Base-by-base conservation (phyloP, 2,888 invertebrate genomes). In the Philereme vetulata region DNA sequence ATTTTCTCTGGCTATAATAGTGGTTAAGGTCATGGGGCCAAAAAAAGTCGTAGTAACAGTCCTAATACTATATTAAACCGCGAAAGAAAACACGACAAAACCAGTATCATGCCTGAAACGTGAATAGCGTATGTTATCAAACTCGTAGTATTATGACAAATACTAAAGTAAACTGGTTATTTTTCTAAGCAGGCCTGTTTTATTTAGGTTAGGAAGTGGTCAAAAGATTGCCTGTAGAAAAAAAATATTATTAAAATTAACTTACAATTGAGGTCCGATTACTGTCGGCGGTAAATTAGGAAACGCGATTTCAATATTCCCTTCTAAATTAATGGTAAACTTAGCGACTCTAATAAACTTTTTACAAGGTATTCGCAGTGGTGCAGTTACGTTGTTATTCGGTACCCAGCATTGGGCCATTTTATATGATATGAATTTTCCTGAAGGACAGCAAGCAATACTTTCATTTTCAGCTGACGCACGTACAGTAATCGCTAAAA, bases 231-330 rank as follows among this genome's bases (percentile, higher is more conserved):
- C 21, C 21, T 21, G 1, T 21, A 21, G 21, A 21, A 21, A 21
- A 21, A 21, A 21, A 21, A 21, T 21, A 21, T 6, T 38, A 38
- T 38, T 38, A 0, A 38, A 38, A 42, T 46, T 32, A 47, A 73
- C 80, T 75, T 70, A 82, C 82, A 54, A 42, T 11, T 64, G 51
- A 4, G 43, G 10, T 0, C 67, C 70, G 51, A 76, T 56, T 42
- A 67, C 51, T 38, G 42, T 35, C 34, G 59, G 50, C 34, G 45
- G 46, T n/a, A 53, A 35, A 34, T 60, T 53, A 32, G 6, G 6
- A n/a, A 68, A 6, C 1, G 4, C 6, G 8, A 78, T 11, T 40
- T 67, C 61, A 46, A 76, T 51, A 40, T 64, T 57, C 9, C 68
- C 73, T 8, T 67, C 57, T 6, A 53, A 50, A 44, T 46, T 48